Conservation (phyloP, 2,113 vertebrate species). For the Odontophorus gujanensis region DNA sequence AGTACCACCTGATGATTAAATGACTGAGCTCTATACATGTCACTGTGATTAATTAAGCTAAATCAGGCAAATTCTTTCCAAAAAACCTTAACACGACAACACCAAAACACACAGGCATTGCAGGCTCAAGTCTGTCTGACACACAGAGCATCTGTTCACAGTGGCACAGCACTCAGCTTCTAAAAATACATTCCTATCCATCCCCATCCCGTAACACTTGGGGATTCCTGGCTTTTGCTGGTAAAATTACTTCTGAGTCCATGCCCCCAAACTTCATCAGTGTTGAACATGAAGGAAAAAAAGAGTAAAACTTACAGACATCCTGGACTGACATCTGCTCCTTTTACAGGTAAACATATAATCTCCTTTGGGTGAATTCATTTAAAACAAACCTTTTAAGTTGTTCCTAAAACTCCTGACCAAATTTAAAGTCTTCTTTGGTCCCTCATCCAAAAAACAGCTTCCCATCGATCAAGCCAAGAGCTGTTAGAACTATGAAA, state of each 20-base stretch:
- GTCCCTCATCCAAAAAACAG: conserved; percentile 25
- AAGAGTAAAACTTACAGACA: neutral
- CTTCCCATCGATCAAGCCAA: neutral
- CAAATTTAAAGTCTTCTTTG: neutral
- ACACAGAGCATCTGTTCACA: neutral
- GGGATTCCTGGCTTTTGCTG: neutral
- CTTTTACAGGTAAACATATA: neutral
- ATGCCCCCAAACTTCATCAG: neutral
- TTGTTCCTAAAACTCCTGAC: neutral
- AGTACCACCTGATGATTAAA: neutral
- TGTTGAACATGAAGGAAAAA: neutral
- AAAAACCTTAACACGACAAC: neutral
- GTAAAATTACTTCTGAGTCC: neutral
- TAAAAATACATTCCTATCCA: neutral
- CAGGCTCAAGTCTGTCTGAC: conserved; percentile 39
- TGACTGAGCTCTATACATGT: neutral
- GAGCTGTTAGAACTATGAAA: neutral
- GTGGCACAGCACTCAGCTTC: neutral
- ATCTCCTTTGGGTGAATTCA: neutral
- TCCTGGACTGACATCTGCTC: neutral
- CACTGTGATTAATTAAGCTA: neutral
- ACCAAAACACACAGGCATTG: neutral
- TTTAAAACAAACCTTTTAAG: neutral
- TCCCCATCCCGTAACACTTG: neutral
- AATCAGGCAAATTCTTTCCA: neutral